A percentile compares a stretch with the other conserved stretches of the same genome.
phyloP scores from a whole-genome alignment of 2,888 invertebrate species.

The Lasioglossum leucozonium region DNA sequence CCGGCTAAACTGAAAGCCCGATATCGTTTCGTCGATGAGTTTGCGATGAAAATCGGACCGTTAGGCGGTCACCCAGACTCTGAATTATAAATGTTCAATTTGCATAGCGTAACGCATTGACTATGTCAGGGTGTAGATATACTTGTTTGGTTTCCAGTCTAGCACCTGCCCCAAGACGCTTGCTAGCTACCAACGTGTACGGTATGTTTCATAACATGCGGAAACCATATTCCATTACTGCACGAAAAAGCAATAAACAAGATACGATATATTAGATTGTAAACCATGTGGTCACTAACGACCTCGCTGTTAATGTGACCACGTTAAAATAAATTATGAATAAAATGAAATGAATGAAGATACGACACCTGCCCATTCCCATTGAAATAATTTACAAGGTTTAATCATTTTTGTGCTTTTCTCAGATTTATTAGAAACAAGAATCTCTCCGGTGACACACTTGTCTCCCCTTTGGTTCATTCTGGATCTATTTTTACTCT shows the following conservation, averaged over 20 bases:
- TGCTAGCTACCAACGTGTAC: background rate
- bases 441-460: background rate
- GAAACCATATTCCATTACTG: background rate
- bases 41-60: constrained; percentile 14
- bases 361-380: background rate
- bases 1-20: constrained; percentile 92
- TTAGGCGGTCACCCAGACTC: constrained; percentile 8
- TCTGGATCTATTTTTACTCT: background rate
- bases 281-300: too few species aligned
- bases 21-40: constrained; percentile 39
- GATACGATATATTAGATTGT: too few species aligned
- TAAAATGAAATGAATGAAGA: too few species aligned
- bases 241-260: background rate
- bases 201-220: background rate
- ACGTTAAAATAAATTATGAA: too few species aligned
- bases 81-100: constrained; percentile 10
- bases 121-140: background rate
- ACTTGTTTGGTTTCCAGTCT: background rate
- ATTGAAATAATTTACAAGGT: background rate
- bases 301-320: too few species aligned
- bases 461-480: background rate
- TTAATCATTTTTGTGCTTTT: background rate
- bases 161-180: background rate
- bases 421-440: background rate
- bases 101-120: constrained; percentile 7